phyloP scores from a whole-genome alignment of 2,888 invertebrate species.

The Elegia similella region DNA sequence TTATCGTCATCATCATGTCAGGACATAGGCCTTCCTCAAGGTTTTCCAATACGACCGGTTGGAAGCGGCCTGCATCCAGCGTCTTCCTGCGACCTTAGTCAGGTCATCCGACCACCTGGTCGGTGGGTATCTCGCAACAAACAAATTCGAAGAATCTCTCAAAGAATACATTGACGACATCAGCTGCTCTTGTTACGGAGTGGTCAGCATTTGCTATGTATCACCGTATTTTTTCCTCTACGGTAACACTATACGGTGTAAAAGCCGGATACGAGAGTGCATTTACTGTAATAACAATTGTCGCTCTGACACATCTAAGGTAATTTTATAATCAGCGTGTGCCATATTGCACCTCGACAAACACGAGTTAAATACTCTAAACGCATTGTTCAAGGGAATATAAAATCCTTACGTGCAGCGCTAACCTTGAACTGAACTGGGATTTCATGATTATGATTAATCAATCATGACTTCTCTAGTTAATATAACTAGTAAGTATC shows the following conservation, averaged over 20 bases:
- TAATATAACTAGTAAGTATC: neutral
- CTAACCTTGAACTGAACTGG: neutral
- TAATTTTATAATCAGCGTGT: slow-evolving; percentile 13
- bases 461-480: neutral
- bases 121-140: too few species aligned
- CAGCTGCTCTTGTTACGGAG: too few species aligned
- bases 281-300: slow-evolving; percentile 12
- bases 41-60: too few species aligned
- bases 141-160: too few species aligned
- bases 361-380: slow-evolving; percentile 6
- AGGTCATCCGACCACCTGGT: too few species aligned
- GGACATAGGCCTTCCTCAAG: too few species aligned
- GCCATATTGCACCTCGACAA: neutral
- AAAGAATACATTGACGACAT: too few species aligned
- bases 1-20: too few species aligned
- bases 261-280: slow-evolving; percentile 11
- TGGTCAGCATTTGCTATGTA: too few species aligned
- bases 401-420: neutral
- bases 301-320: slow-evolving; percentile 1
- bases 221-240: too few species aligned
- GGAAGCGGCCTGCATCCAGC: too few species aligned
- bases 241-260: neutral
- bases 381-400: neutral
- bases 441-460: neutral
- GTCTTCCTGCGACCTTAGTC: too few species aligned